These are phyloP conservation scores for Merluccius polli DNA, from an alignment of 2,797 vertebrate genomes.

Conservation along the genomic window DNA sequence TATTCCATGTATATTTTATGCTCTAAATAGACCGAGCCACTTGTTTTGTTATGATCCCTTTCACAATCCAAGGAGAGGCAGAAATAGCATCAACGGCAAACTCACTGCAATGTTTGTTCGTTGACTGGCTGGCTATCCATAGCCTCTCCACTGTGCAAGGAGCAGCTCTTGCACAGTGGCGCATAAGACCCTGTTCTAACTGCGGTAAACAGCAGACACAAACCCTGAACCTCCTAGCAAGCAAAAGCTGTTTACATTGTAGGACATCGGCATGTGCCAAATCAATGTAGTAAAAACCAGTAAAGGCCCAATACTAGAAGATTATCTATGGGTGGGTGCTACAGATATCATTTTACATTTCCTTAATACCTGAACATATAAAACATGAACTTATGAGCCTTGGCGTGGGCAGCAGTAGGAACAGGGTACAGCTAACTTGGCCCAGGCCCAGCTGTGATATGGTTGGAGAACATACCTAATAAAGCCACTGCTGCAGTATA, in stretches of 20 bases:
- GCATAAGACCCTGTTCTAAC: background rate
- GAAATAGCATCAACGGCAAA: conserved; percentile 33
- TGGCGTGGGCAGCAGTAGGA: background rate
- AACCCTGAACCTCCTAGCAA: background rate
- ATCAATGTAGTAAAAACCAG: too few species aligned
- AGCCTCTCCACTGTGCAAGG: background rate
- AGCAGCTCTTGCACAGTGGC: conserved; percentile 1
- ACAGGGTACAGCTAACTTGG: conserved; percentile 5
- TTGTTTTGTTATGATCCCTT: conserved; percentile 45
- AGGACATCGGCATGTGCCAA: too few species aligned
- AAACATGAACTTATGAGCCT: background rate
- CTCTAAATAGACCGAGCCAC: conserved; percentile 33
- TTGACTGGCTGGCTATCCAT: conserved; percentile 24
- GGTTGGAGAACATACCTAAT: conserved; percentile 27
- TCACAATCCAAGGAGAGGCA: conserved; percentile 28
- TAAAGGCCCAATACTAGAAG: too few species aligned
- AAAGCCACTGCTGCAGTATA: conserved; percentile 38
- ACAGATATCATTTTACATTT: background rate
- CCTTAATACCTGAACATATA: background rate
- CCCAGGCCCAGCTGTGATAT: conserved; percentile 13
- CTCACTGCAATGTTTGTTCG: conserved; percentile 33
- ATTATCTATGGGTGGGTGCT: too few species aligned
- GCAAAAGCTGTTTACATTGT: background rate
- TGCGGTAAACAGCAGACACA: background rate
- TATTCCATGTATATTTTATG: conserved; percentile 35